Conservation (phyloP, 2,888 invertebrate species). For the Drosophila robusta region DNA sequence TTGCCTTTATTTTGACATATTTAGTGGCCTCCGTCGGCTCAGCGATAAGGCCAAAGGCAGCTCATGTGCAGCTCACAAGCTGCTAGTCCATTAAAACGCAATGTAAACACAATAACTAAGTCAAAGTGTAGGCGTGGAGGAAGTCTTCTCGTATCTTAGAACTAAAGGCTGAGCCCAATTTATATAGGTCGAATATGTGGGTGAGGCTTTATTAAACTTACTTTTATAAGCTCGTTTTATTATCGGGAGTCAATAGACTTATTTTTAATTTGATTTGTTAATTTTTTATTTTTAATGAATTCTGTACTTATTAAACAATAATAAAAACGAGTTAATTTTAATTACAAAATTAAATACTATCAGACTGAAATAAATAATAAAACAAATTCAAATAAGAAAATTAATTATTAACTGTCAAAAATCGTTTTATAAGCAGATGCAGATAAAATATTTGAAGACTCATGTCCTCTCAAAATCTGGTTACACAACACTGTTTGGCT, state of each 20-base stretch:
- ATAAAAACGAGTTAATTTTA: no score
- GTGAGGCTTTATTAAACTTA: neutral
- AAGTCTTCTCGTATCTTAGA: neutral
- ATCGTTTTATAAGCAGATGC: no score
- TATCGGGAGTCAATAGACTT: no score
- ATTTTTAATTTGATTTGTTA: no score
- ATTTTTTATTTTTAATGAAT: no score
- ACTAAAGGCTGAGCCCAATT: neutral
- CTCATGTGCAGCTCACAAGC: constrained; percentile 45
- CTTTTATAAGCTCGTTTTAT: no score
- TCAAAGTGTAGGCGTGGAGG: constrained; percentile 15
- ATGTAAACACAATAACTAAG: constrained; percentile 54
- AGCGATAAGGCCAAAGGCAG: constrained; percentile 43
- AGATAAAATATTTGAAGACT: neutral
- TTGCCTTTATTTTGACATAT: constrained; percentile 79
- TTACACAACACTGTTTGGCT: constrained; percentile 7
- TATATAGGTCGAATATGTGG: constrained; percentile 22
- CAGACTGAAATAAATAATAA: no score
- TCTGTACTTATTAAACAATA: no score
- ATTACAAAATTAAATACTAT: no score
- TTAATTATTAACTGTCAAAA: no score
- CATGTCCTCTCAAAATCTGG: neutral
- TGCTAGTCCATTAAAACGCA: constrained; percentile 66
- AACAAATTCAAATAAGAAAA: no score
- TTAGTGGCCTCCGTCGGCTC: constrained; percentile 60